Percentiles rank a stretch among this genome's conserved stretches.
Conservation (phyloP, 1,140 invertebrate species). For the Wiebesia pumilae region DNA sequence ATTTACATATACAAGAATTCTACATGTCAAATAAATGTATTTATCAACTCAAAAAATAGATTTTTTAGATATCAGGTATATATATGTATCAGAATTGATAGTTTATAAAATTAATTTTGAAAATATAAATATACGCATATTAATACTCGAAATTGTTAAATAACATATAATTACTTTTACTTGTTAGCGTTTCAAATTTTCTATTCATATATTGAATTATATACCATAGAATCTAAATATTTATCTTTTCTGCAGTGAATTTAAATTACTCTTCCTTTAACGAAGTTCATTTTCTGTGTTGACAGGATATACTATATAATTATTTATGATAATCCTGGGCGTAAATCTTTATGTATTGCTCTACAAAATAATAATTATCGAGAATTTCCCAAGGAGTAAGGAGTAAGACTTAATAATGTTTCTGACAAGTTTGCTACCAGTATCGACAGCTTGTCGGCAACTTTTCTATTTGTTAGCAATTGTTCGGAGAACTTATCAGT, state of each 20-base stretch:
- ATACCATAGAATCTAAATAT: neutral
- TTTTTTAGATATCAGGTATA: too few relatives aligned
- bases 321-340: neutral
- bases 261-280: neutral
- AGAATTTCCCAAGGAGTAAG: neutral
- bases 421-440: neutral
- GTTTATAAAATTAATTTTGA: too few relatives aligned
- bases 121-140: too few relatives aligned
- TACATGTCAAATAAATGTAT: too few relatives aligned
- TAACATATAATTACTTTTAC: too few relatives aligned
- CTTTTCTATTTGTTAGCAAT: conserved; percentile 42
- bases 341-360: conserved; percentile 21
- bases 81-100: too few relatives aligned
- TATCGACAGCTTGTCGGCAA: conserved; percentile 34
- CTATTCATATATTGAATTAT: too few relatives aligned
- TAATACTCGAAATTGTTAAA: too few relatives aligned
- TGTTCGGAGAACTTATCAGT: conserved; percentile 6
- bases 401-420: conserved; percentile 12
- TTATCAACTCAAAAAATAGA: too few relatives aligned
- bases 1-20: too few relatives aligned
- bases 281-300: neutral
- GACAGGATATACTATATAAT: neutral
- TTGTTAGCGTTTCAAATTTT: too few relatives aligned
- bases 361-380: conserved; percentile 28
- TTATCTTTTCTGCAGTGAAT: neutral